Percentiles rank a stretch among this genome's conserved stretches.
phyloP scores from a whole-genome alignment of 2,113 vertebrate genomes.

The Apaloderma vittatum region DNA sequence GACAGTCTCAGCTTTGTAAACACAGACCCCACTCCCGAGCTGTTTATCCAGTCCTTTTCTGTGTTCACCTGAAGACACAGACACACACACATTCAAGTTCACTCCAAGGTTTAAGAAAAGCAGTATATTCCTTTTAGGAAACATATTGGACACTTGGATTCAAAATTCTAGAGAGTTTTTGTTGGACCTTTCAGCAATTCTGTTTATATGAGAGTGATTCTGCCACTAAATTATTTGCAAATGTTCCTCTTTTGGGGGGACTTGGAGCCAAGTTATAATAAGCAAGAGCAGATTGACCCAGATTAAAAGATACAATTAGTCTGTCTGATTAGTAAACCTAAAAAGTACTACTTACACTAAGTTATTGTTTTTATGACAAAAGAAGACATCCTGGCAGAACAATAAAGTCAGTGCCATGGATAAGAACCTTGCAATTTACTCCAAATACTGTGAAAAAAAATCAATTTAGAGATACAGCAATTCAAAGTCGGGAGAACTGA shows the following conservation, averaged over 20 bases:
- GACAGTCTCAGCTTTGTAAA: constrained; percentile 15
- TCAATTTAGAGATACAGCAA: constrained; percentile 8
- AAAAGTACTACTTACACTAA: constrained; percentile 84
- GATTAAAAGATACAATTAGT: constrained; percentile 89
- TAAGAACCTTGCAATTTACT: constrained; percentile 82
- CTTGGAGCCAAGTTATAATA: constrained; percentile 82
- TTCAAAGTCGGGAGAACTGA: not conserved
- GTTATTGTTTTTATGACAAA: constrained; percentile 86
- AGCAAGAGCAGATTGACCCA: constrained; percentile 85
- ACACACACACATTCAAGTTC: not conserved
- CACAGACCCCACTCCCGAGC: not conserved
- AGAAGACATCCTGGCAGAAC: constrained; percentile 78
- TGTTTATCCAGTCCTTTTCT: not conserved
- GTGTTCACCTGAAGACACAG: not conserved
- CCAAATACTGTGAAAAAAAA: constrained; percentile 31
- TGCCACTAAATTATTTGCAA: constrained; percentile 79
- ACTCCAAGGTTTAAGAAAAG: not conserved
- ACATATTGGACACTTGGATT: not conserved
- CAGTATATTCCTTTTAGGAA: not conserved
- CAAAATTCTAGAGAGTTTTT: constrained; percentile 23
- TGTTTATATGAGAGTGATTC: constrained; percentile 72
- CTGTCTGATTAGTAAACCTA: constrained; percentile 85
- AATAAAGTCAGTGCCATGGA: constrained; percentile 73
- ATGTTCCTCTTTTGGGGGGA: constrained; percentile 62
- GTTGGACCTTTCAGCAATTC: not conserved